Evolutionary conservation across 2,113 vertebrate genomes (phyloP), one percentile per base, ranked within the genome.

Genomic region (Nothoprocta perdicaria): DNA sequence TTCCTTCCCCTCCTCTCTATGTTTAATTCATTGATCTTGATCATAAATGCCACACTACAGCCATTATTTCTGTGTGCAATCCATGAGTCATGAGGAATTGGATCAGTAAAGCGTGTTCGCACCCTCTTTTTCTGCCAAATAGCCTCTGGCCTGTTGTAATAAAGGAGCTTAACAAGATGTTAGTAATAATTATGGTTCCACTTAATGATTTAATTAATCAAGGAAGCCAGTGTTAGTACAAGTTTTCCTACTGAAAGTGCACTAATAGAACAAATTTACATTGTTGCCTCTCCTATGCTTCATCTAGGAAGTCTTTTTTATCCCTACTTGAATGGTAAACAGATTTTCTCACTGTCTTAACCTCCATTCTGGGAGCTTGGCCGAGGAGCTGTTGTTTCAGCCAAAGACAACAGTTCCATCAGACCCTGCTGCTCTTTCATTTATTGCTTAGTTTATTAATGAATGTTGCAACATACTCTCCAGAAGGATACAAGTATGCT

Each of bases 401-500:
- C 14, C 29, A 24, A 74, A 84, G 33, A 40, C 11, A 67, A 8
- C 12, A 62, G 26, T 2, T 55, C 14, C 16, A 26, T 68, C 79
- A 74, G 33, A 55, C 18, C 11, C 12, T 18, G 26, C 17, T 76
- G 18, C 26, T 79, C 8, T 53, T 66, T 45, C 24, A 66, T 58
- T 63, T 35, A 71, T 50, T 66, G 31, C 19, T 16, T 35, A 10
- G 8, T 14, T 82, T 10, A 13, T 40, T 41, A 52, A 48, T 45
- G 22, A 50, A 27, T 57, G 24, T 26, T 0, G 0, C 60, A 46
- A 68, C 58, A 19, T n/a, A n/a, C 13, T 82, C 8, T 43, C 12
- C 41, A 72, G 43, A 23, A 89, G n/a, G 26, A 17, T 10, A 11
- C 68, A 67, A 65, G 57, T 53, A 4, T 45, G 40, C 9, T 71